Evolutionary conservation across 2,888 invertebrate genomes (phyloP).

Genomic region (Cosmia pyralina): DNA sequence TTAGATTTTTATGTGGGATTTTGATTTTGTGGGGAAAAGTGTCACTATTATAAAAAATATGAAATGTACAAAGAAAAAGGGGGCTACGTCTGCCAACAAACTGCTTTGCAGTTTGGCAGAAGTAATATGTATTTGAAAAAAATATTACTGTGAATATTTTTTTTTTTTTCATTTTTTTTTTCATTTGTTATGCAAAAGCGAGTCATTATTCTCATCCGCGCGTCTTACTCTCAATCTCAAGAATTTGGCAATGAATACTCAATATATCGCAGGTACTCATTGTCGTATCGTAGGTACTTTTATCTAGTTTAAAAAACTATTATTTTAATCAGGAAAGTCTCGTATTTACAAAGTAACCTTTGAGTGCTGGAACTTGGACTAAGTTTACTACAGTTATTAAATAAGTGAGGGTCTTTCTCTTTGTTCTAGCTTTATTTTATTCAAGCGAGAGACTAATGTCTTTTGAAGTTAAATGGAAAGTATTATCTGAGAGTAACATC

Average conservation of each 20-base stretch:
- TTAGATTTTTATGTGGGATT: constrained; percentile 6
- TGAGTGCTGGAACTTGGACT: constrained; percentile 15
- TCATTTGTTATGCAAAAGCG: constrained; percentile 18
- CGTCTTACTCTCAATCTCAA: not conserved
- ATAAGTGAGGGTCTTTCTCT: constrained; percentile 17
- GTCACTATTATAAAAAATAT: too few species aligned
- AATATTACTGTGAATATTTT: too few species aligned
- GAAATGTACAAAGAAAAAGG: too few species aligned
- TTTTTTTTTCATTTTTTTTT: too few species aligned
- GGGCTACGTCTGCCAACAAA: too few species aligned
- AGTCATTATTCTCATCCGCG: not conserved
- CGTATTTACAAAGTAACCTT: constrained; percentile 25
- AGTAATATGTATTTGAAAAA: too few species aligned
- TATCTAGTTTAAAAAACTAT: constrained; percentile 17
- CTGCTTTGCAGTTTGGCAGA: too few species aligned
- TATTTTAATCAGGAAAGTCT: constrained; percentile 12
- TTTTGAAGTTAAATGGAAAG: constrained; percentile 41
- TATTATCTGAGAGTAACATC: constrained; percentile 41
- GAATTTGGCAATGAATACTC: constrained; percentile 20
- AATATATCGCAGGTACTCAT: not conserved
- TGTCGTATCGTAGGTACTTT: not conserved
- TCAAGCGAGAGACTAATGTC: constrained; percentile 15
- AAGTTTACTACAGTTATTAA: constrained; percentile 29
- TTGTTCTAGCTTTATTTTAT: constrained; percentile 49
- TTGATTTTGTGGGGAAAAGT: too few species aligned